Evolutionary conservation across 2,888 invertebrate genomes (phyloP).

Genomic region (Pristionchus arcanus): DNA sequence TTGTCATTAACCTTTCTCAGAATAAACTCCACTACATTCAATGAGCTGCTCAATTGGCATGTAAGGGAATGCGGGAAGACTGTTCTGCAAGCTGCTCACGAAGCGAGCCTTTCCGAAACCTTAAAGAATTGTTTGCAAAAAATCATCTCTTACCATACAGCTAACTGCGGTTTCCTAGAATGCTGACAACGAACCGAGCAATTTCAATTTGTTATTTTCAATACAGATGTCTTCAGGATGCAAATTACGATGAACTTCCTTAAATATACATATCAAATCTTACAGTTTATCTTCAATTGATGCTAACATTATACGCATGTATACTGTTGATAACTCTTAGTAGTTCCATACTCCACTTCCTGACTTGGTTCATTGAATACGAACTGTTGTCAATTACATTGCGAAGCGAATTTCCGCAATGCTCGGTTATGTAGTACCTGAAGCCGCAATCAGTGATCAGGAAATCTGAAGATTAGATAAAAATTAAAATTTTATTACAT

Average conservation of each 20-base stretch:
- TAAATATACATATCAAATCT: background rate
- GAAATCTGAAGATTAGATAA: no score
- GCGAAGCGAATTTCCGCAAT: background rate
- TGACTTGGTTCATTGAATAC: background rate
- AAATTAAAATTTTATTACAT: no score
- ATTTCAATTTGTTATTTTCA: background rate
- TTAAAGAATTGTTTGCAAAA: background rate
- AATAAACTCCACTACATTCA: background rate
- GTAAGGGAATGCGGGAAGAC: background rate
- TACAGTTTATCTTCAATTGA: background rate
- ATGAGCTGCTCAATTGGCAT: background rate
- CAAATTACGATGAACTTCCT: background rate
- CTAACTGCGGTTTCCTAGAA: no score
- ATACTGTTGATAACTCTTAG: background rate
- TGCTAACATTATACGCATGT: background rate
- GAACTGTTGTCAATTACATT: background rate
- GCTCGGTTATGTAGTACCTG: background rate
- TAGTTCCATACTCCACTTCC: background rate
- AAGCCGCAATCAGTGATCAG: no score
- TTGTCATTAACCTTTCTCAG: background rate
- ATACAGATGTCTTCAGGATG: conserved; percentile 6
- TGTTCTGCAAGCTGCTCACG: background rate
- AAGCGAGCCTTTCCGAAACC: conserved; percentile 6
- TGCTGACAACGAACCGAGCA: background rate
- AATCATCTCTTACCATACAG: no score